phyloP scores from a whole-genome alignment of 2,113 vertebrate species.

The Dipodomys spectabilis region DNA sequence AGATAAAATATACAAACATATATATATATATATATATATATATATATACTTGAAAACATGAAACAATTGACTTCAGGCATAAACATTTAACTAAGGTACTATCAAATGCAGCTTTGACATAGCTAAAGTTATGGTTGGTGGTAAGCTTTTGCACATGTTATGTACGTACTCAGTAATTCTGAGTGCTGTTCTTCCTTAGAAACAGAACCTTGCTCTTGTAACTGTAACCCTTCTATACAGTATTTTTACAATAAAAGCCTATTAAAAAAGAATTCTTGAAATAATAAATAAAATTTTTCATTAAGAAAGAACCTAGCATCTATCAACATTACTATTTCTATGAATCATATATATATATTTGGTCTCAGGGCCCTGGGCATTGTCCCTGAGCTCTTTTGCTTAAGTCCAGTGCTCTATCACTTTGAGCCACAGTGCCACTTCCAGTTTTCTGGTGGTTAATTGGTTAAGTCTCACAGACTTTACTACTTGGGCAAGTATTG shows the following conservation, averaged over 20 bases:
- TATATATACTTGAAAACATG: constrained; percentile 9
- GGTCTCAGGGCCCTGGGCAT: too few relatives aligned
- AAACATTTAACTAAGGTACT: not conserved
- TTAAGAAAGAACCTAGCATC: too few relatives aligned
- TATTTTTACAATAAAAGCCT: too few relatives aligned
- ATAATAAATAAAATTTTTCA: too few relatives aligned
- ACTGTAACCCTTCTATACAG: too few relatives aligned
- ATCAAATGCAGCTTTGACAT: not conserved
- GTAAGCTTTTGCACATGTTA: not conserved
- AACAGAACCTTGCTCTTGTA: not conserved
- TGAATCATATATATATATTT: not conserved
- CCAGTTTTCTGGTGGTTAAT: too few relatives aligned
- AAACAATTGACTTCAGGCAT: constrained; percentile 23
- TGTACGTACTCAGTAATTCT: not conserved
- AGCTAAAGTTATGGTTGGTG: not conserved
- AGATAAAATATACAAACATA: not conserved
- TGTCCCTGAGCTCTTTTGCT: too few relatives aligned
- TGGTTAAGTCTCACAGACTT: too few relatives aligned
- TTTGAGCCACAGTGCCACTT: too few relatives aligned
- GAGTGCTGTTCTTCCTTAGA: not conserved
- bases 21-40: not conserved
- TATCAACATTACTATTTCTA: not conserved
- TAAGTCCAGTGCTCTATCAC: too few relatives aligned
- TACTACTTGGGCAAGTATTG: too few relatives aligned
- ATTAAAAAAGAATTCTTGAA: too few relatives aligned